Percentiles rank a stretch among this genome's conserved stretches.
These are phyloP conservation scores for Helicoverpa assulta DNA, from an alignment of 2,888 invertebrate genomes.

Conservation along the genomic window DNA sequence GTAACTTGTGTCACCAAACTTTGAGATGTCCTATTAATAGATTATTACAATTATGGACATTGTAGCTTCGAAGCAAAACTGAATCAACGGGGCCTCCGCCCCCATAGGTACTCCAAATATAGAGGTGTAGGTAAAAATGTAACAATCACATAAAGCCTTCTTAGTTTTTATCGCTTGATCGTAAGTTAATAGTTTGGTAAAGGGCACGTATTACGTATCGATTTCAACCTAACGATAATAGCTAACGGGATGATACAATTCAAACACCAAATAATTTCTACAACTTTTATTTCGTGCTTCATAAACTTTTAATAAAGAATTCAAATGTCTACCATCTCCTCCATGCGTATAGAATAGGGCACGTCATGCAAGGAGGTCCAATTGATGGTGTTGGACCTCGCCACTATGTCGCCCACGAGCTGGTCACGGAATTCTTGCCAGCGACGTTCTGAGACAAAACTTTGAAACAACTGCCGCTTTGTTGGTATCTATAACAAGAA, in stretches of 20 bases:
- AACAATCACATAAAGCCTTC: slow-evolving; percentile 16
- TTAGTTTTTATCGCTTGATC: slow-evolving; percentile 16
- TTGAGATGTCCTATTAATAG: neutral
- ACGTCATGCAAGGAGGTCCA: slow-evolving; percentile 91
- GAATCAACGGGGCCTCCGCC: slow-evolving; percentile 63
- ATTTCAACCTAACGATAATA: neutral
- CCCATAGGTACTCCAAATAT: slow-evolving; percentile 46
- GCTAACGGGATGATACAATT: neutral
- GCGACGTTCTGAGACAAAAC: slow-evolving; percentile 88
- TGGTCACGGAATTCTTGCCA: slow-evolving; percentile 90
- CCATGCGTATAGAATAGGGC: slow-evolving; percentile 91
- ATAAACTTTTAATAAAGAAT: slow-evolving; percentile 22
- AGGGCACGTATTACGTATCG: neutral
- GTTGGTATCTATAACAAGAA: slow-evolving; percentile 85
- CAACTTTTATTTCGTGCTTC: slow-evolving; percentile 16
- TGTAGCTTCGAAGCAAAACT: slow-evolving; percentile 30
- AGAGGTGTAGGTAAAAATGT: slow-evolving; percentile 4
- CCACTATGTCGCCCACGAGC: slow-evolving; percentile 86
- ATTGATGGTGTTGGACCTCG: slow-evolving; percentile 86
- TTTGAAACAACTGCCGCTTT: slow-evolving; percentile 89
- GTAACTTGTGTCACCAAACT: slow-evolving; percentile 1
- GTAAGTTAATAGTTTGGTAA: neutral
- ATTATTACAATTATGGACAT: slow-evolving; percentile 16
- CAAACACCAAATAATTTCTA: neutral
- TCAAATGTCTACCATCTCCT: slow-evolving; percentile 86